phyloP scores from a whole-genome alignment of 2,888 invertebrate species.

The Plebejus anna region DNA sequence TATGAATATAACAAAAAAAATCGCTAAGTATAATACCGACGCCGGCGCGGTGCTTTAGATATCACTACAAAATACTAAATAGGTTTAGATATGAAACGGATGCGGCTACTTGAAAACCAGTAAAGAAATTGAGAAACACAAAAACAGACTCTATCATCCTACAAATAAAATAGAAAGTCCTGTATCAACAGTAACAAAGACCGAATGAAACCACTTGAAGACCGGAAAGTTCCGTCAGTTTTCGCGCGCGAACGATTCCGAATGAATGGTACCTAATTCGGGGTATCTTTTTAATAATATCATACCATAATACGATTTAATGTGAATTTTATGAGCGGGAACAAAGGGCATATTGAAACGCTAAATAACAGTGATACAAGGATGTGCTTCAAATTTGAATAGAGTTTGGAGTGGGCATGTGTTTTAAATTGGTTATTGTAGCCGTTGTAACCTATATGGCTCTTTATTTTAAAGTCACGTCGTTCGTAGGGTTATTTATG shows the following conservation, averaged over 20 bases:
- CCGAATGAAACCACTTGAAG: constrained; percentile 60
- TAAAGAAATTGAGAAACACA: constrained; percentile 37
- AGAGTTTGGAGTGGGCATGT: constrained; percentile 45
- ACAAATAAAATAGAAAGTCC: constrained; percentile 28
- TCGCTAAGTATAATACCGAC: neutral
- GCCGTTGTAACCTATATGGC: constrained; percentile 37
- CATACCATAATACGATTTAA: constrained; percentile 59
- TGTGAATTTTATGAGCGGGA: constrained; percentile 48
- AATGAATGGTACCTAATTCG: constrained; percentile 55
- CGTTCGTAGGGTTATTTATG: neutral
- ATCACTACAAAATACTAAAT: neutral
- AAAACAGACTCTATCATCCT: constrained; percentile 33
- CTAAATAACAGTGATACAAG: constrained; percentile 42
- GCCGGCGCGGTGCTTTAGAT: neutral
- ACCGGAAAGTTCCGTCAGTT: constrained; percentile 72
- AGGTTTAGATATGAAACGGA: constrained; percentile 46
- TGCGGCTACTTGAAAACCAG: constrained; percentile 49
- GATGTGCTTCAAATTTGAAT: constrained; percentile 42
- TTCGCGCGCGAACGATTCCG: constrained; percentile 65
- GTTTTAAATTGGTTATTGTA: constrained; percentile 36
- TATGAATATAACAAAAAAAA: neutral
- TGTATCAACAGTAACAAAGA: constrained; percentile 39
- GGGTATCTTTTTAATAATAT: constrained; percentile 75
- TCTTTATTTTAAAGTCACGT: constrained; percentile 28
- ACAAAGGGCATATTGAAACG: constrained; percentile 44